Percentiles rank a stretch among this genome's conserved stretches.
These are phyloP conservation scores for Drosophila nasuta DNA, from an alignment of 1,140 invertebrate species.

Conservation along the genomic window DNA sequence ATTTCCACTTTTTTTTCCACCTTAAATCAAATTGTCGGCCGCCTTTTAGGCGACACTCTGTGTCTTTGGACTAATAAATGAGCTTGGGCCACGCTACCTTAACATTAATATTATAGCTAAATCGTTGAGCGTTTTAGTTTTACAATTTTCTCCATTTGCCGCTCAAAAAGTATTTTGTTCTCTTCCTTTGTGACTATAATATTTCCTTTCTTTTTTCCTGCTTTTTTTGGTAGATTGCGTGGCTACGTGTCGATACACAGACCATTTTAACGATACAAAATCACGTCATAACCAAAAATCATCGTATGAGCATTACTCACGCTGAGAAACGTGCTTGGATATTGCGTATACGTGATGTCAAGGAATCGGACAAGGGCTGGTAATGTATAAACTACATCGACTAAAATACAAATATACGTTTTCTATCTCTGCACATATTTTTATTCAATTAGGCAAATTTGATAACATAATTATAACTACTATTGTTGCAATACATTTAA, in stretches of 20 bases:
- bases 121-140: slow-evolving; percentile 74
- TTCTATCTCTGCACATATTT: background rate
- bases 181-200: slow-evolving; percentile 27
- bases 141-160: slow-evolving; percentile 48
- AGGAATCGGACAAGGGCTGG: slow-evolving; percentile 92
- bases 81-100: slow-evolving; percentile 64
- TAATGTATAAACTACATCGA: slow-evolving; percentile 31
- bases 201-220: slow-evolving; percentile 37
- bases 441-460: background rate
- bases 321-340: slow-evolving; percentile 94
- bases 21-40: slow-evolving; percentile 34
- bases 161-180: slow-evolving; percentile 26
- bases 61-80: slow-evolving; percentile 65
- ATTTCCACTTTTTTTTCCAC: slow-evolving; percentile 41
- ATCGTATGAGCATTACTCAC: slow-evolving; percentile 93
- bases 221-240: slow-evolving; percentile 90
- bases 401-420: slow-evolving; percentile 10
- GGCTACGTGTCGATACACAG: slow-evolving; percentile 96
- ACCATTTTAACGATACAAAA: slow-evolving; percentile 95
- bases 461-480: too few relatives aligned
- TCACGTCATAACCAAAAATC: slow-evolving; percentile 95
- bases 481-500: too few relatives aligned
- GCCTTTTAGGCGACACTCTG: slow-evolving; percentile 59
- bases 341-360: slow-evolving; percentile 92
- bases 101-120: slow-evolving; percentile 64